These are phyloP conservation scores for Arizona elegans DNA, from an alignment of 2,113 vertebrate genomes.

Conservation along the genomic window DNA sequence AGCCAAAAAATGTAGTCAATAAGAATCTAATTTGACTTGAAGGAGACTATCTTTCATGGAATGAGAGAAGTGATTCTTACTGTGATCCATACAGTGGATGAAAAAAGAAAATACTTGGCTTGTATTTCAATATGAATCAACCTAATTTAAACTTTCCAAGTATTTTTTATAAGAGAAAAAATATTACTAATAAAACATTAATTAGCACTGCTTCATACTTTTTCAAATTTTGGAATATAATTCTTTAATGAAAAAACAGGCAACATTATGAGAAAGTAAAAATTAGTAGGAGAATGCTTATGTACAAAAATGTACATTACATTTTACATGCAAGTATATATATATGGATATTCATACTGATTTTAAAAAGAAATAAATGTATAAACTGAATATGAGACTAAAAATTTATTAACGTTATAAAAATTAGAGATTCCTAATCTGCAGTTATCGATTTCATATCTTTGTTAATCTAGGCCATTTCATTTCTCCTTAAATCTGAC, in stretches of 20 bases:
- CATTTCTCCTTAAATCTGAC: background rate
- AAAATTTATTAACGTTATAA: background rate
- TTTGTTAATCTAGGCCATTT: background rate
- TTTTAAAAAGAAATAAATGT: background rate
- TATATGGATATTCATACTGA: background rate
- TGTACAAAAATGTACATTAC: background rate
- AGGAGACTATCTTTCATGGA: background rate
- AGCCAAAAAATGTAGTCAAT: background rate
- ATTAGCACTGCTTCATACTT: background rate
- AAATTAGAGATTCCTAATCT: background rate
- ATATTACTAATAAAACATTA: background rate
- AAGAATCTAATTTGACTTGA: background rate
- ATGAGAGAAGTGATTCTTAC: background rate
- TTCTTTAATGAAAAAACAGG: background rate
- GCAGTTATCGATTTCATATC: background rate
- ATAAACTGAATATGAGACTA: background rate
- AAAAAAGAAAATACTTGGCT: background rate
- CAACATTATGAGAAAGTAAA: background rate
- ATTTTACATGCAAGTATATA: background rate
- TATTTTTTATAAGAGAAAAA: background rate
- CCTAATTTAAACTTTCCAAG: background rate
- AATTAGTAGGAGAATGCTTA: background rate
- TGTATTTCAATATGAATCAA: background rate
- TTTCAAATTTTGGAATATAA: background rate
- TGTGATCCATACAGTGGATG: background rate